phyloP scores from a whole-genome alignment of 2,797 vertebrate genomes.

The Hapalemur alaotrensis region DNA sequence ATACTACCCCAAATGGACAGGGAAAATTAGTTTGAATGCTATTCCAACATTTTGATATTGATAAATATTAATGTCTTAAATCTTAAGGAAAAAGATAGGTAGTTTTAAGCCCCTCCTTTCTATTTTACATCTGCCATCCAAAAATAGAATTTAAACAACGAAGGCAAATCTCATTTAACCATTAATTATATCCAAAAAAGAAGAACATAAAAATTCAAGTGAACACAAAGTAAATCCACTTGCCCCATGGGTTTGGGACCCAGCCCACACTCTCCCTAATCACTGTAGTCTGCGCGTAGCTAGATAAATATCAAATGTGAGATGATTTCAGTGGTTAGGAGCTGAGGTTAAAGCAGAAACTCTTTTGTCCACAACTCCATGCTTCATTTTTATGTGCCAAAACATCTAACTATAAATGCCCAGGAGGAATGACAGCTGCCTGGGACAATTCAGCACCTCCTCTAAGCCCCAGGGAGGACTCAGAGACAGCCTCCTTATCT shows the following conservation, averaged over 20 bases:
- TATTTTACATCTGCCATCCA: not conserved
- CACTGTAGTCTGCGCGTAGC: not conserved
- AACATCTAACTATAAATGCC: not conserved
- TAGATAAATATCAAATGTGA: conserved; percentile 61
- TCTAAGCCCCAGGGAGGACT: accelerated
- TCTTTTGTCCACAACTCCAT: conserved; percentile 7
- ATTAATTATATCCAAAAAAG: not conserved
- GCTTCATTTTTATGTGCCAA: conserved; percentile 48
- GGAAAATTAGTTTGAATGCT: not conserved
- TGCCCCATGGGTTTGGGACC: not conserved
- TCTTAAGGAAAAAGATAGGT: not conserved
- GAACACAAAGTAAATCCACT: not conserved
- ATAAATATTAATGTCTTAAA: conserved; percentile 21
- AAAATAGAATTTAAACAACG: conserved; percentile 17
- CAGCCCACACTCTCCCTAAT: conserved; percentile 34
- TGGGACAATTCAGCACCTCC: not conserved
- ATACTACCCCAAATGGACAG: not conserved
- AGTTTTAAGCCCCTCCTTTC: not conserved
- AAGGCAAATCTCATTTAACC: not conserved
- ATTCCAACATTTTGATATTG: not conserved
- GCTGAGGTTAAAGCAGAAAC: conserved; percentile 52
- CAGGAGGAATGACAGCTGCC: not conserved
- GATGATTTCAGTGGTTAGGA: conserved; percentile 36
- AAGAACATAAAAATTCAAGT: conserved; percentile 44
- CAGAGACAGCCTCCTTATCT: too few species aligned